A percentile compares a stretch with the other conserved stretches of the same genome.
Evolutionary conservation across 2,797 vertebrate genomes (phyloP).

Genomic region (Percopsis omiscomaycus): DNA sequence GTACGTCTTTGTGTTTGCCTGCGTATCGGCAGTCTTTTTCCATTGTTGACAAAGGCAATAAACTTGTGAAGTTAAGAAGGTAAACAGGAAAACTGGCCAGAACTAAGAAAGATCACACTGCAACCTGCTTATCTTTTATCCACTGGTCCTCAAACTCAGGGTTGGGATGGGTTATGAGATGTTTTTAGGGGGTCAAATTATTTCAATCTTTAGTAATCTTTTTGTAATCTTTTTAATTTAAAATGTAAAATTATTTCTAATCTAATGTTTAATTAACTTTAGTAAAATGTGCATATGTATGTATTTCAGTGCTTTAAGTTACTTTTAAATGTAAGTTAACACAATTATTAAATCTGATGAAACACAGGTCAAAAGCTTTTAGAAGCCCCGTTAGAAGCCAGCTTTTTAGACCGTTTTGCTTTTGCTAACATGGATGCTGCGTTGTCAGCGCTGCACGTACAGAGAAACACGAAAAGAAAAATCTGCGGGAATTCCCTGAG

Average conservation of each 20-base stretch:
- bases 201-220: too few relatives aligned
- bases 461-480: background rate
- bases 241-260: conserved; percentile 30
- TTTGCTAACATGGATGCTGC: conserved; percentile 25
- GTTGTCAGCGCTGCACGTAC: conserved; percentile 25
- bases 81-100: conserved; percentile 43
- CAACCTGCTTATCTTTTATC: too few relatives aligned
- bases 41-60: conserved; percentile 59
- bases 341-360: too few relatives aligned
- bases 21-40: conserved; percentile 60
- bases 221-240: conserved; percentile 5
- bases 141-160: too few relatives aligned
- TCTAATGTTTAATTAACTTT: too few relatives aligned
- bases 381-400: too few relatives aligned
- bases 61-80: conserved; percentile 57
- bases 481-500: background rate
- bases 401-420: conserved; percentile 32
- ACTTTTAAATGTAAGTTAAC: too few relatives aligned
- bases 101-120: conserved; percentile 22
- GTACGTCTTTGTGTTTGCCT: conserved; percentile 50
- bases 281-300: too few relatives aligned
- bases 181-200: too few relatives aligned
- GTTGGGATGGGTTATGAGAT: too few relatives aligned
- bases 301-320: too few relatives aligned
- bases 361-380: too few relatives aligned